Conservation (phyloP, 2,888 invertebrate genomes). For the Seladonia tumulorum region DNA sequence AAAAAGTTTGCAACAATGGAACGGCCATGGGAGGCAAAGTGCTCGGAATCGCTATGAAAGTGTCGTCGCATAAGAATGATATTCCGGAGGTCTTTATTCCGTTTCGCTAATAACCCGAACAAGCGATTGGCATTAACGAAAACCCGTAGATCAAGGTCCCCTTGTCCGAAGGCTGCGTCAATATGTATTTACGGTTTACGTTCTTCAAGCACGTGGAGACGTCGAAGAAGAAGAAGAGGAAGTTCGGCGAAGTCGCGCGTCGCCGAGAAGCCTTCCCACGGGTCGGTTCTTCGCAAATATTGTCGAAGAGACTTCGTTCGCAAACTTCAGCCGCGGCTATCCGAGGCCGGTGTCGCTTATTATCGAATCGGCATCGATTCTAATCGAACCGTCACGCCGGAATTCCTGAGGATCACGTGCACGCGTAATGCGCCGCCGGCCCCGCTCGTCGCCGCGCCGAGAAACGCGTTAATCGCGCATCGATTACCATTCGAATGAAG, state of each 20-base stretch:
- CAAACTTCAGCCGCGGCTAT: background rate
- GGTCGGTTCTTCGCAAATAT: slow-evolving; percentile 16
- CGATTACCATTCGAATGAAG: slow-evolving; percentile 46
- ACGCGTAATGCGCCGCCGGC: background rate
- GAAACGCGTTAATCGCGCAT: slow-evolving; percentile 28
- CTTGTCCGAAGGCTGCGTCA: background rate
- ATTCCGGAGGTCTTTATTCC: background rate
- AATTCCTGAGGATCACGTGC: slow-evolving; percentile 1
- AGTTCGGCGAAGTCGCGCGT: slow-evolving; percentile 12
- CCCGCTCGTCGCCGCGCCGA: slow-evolving; percentile 21
- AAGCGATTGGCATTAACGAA: slow-evolving; percentile 54
- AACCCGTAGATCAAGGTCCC: slow-evolving; percentile 43
- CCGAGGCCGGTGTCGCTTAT: background rate
- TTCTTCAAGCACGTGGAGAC: slow-evolving; percentile 8
- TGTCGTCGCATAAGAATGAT: background rate
- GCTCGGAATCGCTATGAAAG: background rate
- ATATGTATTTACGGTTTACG: background rate
- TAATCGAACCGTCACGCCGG: slow-evolving; percentile 15
- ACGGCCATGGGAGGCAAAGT: background rate
- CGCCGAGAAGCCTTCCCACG: background rate
- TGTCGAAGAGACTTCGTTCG: background rate
- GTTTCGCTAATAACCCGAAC: slow-evolving; percentile 47
- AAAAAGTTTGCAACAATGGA: background rate
- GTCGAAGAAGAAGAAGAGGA: background rate
- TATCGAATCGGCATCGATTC: slow-evolving; percentile 10